Percentiles rank a stretch among this genome's conserved stretches.
These are phyloP conservation scores for Trematomus loennbergii DNA, from an alignment of 2,113 vertebrate species.

Conservation along the genomic window DNA sequence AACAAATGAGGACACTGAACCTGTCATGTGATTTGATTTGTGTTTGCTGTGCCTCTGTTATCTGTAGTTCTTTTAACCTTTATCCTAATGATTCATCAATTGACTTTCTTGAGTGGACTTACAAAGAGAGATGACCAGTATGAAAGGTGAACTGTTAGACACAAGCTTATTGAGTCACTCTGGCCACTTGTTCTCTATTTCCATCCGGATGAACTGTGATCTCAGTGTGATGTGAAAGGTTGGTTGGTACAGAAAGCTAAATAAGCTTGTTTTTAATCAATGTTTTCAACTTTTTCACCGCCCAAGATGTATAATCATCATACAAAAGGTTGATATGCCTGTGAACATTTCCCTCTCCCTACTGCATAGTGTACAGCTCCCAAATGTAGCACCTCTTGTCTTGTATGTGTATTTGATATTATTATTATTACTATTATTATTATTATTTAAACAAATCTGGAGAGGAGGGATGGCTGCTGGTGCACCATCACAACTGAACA, in stretches of 20 bases:
- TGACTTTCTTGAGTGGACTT: neutral
- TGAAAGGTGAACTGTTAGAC: slow-evolving; percentile 2
- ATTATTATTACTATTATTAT: slow-evolving; percentile 74
- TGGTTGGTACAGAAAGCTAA: slow-evolving; percentile 60
- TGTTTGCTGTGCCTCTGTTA: slow-evolving; percentile 18
- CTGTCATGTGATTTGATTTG: neutral
- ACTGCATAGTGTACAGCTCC: slow-evolving; percentile 79
- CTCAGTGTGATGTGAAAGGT: slow-evolving; percentile 49
- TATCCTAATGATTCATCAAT: slow-evolving; percentile 8
- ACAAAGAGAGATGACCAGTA: neutral
- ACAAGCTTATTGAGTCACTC: slow-evolving; percentile 29
- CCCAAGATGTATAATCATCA: slow-evolving; percentile 71
- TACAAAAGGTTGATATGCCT: slow-evolving; percentile 65
- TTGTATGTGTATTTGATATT: slow-evolving; percentile 82
- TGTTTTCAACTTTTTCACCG: slow-evolving; percentile 70
- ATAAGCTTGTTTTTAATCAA: slow-evolving; percentile 82
- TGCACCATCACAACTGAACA: slow-evolving; percentile 55
- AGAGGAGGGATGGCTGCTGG: slow-evolving; percentile 55
- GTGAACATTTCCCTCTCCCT: slow-evolving; percentile 57
- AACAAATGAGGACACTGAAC: neutral
- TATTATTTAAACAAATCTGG: slow-evolving; percentile 69
- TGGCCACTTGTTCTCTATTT: slow-evolving; percentile 53
- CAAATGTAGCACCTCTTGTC: slow-evolving; percentile 80
- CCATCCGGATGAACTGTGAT: slow-evolving; percentile 83
- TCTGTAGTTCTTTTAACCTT: neutral